A percentile compares a stretch with the other conserved stretches of the same genome.
phyloP scores from a whole-genome alignment of 2,797 vertebrate genomes.

The Gobio occitaniae region DNA sequence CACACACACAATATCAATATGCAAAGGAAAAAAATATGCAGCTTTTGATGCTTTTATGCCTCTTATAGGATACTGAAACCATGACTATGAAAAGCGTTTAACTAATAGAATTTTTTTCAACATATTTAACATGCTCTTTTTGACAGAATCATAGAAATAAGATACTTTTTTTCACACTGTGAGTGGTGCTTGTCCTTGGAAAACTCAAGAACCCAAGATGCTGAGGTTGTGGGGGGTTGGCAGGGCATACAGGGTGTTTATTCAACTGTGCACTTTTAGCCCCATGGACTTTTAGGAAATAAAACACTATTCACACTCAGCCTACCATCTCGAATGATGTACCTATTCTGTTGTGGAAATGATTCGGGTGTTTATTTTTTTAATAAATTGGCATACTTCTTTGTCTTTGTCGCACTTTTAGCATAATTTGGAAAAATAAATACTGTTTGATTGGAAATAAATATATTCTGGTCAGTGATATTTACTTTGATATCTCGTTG shows the following conservation, averaged over 20 bases:
- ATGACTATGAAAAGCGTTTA: background rate
- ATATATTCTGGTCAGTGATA: background rate
- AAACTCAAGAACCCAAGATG: background rate
- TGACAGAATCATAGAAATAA: background rate
- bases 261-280: background rate
- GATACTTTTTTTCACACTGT: background rate
- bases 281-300: background rate
- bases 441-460: background rate
- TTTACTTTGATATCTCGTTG: background rate
- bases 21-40: background rate
- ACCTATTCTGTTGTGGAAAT: background rate
- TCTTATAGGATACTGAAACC: constrained; percentile 24
- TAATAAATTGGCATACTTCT: background rate
- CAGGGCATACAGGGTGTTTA: constrained; percentile 8
- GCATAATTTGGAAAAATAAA: background rate
- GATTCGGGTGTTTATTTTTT: too few relatives aligned
- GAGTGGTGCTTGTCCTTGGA: constrained; percentile 9
- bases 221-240: background rate
- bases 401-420: background rate
- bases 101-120: background rate
- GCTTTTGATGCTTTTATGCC: constrained; percentile 8
- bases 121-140: constrained; percentile 21
- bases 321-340: background rate
- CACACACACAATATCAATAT: background rate
- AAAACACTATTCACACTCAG: background rate